Base-by-base conservation (phyloP, 2,888 invertebrate species). In the Noctua janthina region DNA sequence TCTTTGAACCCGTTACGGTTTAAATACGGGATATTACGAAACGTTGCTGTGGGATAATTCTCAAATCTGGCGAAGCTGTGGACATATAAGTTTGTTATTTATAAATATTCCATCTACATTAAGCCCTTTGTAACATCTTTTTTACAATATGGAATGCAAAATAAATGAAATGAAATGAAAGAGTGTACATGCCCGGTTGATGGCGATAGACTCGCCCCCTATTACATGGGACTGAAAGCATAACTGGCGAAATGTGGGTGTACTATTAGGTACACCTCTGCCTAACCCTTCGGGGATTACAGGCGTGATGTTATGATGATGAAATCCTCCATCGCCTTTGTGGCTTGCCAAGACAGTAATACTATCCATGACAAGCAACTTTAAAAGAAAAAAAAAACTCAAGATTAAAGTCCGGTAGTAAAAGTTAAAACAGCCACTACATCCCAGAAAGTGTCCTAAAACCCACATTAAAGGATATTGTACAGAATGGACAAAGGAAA, bases 401-500 rank as follows among this genome's bases (percentile, higher is more conserved):
- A 15, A 72, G 15, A 71, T 82, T 49, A 68, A 82, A 82, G 43
- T 78, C 29, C 15, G 29, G 46, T 15, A 74, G 76, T 23, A 84
- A 81, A 77, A 70, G 29, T 84, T 74, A 69, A 76, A 81, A 69
- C 74, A 71, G 10, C 73, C 49, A 77, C 73, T 76, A 71, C 66
- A 68, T 54, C 46, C 39, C 73, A 71, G 69, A 80, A 79, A 80
- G 23, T 78, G 86, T 86, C 79, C 66, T 70, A 67, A 49, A 66
- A 62, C 62, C 68, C 59, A 84, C 74, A 78, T 86, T 76, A 76
- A 51, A 20, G 71, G 86, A 66, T 74, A 82, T 67, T 72, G 74
- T 74, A 74, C 80, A 80, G 35, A 79, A 71, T 39, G 70, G 76
- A 78, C 86, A 76, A 78, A 76, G 70, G 74, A 83, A 86, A 86